Base-by-base conservation (phyloP, 1,140 invertebrate genomes). In the Rhynchophorus ferrugineus region DNA sequence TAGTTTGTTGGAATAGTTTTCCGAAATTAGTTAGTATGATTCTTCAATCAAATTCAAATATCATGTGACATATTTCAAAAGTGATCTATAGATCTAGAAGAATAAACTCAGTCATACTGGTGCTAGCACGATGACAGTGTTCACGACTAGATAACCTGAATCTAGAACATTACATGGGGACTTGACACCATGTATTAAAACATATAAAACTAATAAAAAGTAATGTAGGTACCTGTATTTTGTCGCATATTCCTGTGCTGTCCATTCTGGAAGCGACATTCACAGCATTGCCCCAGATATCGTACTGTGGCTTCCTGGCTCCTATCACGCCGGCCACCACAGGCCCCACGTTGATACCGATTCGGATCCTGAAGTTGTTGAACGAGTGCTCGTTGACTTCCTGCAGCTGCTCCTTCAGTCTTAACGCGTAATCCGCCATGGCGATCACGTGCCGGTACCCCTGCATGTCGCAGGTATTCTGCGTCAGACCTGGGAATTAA, bases 291-390 rank as follows among this genome's bases (percentile, higher is more conserved):
- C 90, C 89, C 91, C 90, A 94, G 59, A 93, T 93, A 64, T 93
- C 91, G 69, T 92, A 93, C 56, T 92, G 89, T 2, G 89, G 89
- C 65, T 91, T 92, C 43, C 90, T 79, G 2, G 90, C 91, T 1
- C 94, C 94, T 58, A 98, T 95, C 0, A 98, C 94, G 0, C 94
- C 94, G 1, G 93, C 91, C 0, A 97, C 92, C 1, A 96, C 89
- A 5, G 91, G 89, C 1, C 94, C 94, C 57, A 96, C 85, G 72
- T 93, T 95, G 65, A 98, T 92, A 42, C 88, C 93, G 57, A 98
- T 89, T 58, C 92, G 76, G 63, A 98, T 87, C 51, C 89, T 84
- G 72, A 98, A 98, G 74, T 90, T 93, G 73, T 98, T 96, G 73
- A 96, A 97, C 2, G 93, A 95, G 73, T 98, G 91, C 70, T 92